Conservation (phyloP, 92 coral and sea anemone species). For the Palythoa grandiflora region DNA sequence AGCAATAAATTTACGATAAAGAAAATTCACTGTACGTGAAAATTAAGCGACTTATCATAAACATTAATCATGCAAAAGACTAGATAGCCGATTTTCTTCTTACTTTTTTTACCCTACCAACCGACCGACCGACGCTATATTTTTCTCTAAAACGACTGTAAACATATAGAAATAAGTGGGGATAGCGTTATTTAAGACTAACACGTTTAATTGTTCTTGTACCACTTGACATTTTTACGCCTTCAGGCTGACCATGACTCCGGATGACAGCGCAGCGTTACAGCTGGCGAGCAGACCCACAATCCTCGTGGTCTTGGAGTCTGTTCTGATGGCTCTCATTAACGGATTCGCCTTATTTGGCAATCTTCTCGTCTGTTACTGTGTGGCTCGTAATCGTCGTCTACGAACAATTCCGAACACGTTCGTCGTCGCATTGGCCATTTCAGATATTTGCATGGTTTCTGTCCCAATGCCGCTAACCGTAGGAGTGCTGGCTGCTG, state of each 20-base stretch:
- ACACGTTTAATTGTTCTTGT: too few species aligned
- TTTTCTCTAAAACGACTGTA: too few species aligned
- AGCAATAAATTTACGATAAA: too few species aligned
- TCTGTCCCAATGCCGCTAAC: slow-evolving; percentile 44
- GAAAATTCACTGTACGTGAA: too few species aligned
- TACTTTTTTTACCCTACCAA: too few species aligned
- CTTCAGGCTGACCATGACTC: background rate
- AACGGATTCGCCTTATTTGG: slow-evolving; percentile 30
- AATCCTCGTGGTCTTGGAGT: slow-evolving; percentile 8
- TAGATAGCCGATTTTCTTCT: too few species aligned
- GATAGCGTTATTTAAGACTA: too few species aligned
- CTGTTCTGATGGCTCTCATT: slow-evolving; percentile 21
- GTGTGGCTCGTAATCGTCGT: slow-evolving; percentile 38
- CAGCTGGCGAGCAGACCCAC: slow-evolving; percentile 15
- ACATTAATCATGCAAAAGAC: too few species aligned
- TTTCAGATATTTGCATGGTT: slow-evolving; percentile 43
- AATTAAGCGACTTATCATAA: too few species aligned
- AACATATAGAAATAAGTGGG: too few species aligned
- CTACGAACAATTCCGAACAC: slow-evolving; percentile 46
- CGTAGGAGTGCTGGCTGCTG: slow-evolving; percentile 38
- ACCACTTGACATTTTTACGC: too few species aligned
- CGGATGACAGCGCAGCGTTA: background rate
- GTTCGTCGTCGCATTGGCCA: slow-evolving; percentile 34
- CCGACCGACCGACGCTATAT: too few species aligned
- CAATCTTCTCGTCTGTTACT: slow-evolving; percentile 36